phyloP scores from a whole-genome alignment of 2,797 vertebrate species.

The Eospalax fontanierii region DNA sequence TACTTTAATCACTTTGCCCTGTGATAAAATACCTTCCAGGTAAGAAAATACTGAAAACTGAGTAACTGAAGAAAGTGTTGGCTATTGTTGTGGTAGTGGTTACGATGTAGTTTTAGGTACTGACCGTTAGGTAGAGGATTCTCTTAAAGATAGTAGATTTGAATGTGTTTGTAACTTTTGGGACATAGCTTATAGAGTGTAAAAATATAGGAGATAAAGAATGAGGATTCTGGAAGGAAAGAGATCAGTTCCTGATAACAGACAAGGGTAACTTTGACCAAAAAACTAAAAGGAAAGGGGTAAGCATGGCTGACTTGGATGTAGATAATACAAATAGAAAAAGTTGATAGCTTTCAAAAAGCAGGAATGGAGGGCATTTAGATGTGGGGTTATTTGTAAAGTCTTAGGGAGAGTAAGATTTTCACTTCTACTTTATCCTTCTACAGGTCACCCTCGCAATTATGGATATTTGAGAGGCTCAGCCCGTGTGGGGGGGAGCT shows the following conservation, averaged over 20 bases:
- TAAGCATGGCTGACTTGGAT: neutral
- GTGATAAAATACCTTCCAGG: neutral
- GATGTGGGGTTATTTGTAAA: constrained; percentile 40
- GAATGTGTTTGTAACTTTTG: constrained; percentile 46
- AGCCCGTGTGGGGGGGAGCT: constrained; percentile 92
- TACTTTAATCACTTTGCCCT: constrained; percentile 7
- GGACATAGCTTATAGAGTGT: neutral
- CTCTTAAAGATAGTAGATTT: constrained; percentile 2
- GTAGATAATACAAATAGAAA: neutral
- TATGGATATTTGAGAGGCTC: constrained; percentile 96
- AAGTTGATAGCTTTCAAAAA: neutral
- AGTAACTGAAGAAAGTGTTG: neutral
- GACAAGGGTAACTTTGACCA: constrained; percentile 10
- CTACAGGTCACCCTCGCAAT: constrained; percentile 95
- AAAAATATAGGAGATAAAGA: constrained; percentile 13
- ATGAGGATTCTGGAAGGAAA: constrained; percentile 51
- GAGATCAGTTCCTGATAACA: neutral
- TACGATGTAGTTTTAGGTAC: neutral
- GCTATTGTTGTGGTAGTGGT: constrained; percentile 6
- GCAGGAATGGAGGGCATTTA: neutral
- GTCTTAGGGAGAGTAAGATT: constrained; percentile 14
- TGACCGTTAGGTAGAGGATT: constrained; percentile 10
- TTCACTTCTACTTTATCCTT: constrained; percentile 75
- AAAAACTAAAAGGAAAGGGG: neutral
- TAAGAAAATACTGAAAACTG: neutral